Evolutionary conservation across 1,140 invertebrate species (phyloP), one percentile per base, ranked within the genome.

Genomic region (Calephelis nemesis): DNA sequence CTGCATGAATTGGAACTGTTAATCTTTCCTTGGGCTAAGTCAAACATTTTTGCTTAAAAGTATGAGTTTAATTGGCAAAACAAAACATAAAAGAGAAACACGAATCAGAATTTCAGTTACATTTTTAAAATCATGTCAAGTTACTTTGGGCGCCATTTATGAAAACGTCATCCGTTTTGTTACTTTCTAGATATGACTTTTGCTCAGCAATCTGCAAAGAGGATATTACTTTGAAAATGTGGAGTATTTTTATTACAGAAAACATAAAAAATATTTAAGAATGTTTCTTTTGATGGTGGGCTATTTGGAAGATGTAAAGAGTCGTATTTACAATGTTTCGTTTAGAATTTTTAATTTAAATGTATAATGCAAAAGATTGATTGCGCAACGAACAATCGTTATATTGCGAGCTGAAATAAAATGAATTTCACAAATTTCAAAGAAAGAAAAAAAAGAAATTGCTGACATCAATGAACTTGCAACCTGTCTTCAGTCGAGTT

Each of bases 51-150:
- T 62, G 30, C 42, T n/a, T 49, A 74, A 77, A 76, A 75, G 65
- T 67, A 71, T 76, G 71, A 72, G 75, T 72, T 77, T 79, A 83
- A 80, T 77, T 78, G 74, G 71, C 67, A 68, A 52, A 77, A 78
- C 71, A 65, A 68, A 75, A 71, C 70, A 64, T 73, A 70, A 74
- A 79, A 74, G 66, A 69, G 70, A 71, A 75, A 64, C 69, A 75
- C 73, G 69, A 62, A 73, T 65, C 50, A 65, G 65, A 64, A 66
- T 74, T 73, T 69, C 64, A 67, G 68, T 70, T 65, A 60, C 68
- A 15, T 65, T 62, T 72, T 60, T 68, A 40, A 63, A 73, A 72
- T 65, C 45, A 47, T 13, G 19, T 54, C 52, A 13, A 10, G 19
- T 19, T 30, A 30, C 19, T 54, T 54, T 6, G 10, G 19, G 15